A percentile compares a stretch with the other conserved stretches of the same genome.
Evolutionary conservation across 2,113 vertebrate species (phyloP).

Genomic region (Phrynocephalus versicolor): DNA sequence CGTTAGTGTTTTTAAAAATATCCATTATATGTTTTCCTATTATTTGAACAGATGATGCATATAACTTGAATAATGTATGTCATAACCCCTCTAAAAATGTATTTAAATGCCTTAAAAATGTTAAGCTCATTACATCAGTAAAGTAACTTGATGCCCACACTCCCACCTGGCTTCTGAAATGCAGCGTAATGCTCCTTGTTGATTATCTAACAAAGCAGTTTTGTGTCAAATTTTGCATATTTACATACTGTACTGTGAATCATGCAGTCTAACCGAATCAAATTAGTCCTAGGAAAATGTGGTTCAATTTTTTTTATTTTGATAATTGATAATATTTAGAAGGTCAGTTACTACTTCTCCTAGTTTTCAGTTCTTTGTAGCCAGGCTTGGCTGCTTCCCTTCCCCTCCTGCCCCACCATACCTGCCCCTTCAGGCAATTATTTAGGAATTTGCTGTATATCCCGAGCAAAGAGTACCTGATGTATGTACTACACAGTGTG

Average conservation of each 20-base stretch:
- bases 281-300: constrained; percentile 11
- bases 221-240: not conserved
- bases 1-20: too few species aligned
- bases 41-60: too few species aligned
- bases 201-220: not conserved
- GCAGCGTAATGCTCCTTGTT: too few species aligned
- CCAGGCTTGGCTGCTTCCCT: constrained; percentile 54
- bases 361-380: constrained; percentile 50
- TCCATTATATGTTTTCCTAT: too few species aligned
- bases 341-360: constrained; percentile 1
- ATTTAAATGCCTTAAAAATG: too few species aligned
- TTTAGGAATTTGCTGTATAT: constrained; percentile 49
- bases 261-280: constrained; percentile 11
- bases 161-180: too few species aligned
- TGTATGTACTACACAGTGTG: constrained; percentile 23
- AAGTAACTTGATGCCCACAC: too few species aligned
- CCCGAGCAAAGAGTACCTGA: constrained; percentile 52
- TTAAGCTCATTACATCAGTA: too few species aligned
- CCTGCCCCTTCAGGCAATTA: constrained; percentile 38
- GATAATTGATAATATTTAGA: constrained; percentile 7
- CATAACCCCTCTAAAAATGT: too few species aligned
- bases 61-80: too few species aligned
- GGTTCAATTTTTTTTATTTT: not conserved
- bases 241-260: constrained; percentile 41
- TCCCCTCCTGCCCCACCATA: too few species aligned